phyloP scores from a whole-genome alignment of 2,113 vertebrate species.

The Pontoporia blainvillei region DNA sequence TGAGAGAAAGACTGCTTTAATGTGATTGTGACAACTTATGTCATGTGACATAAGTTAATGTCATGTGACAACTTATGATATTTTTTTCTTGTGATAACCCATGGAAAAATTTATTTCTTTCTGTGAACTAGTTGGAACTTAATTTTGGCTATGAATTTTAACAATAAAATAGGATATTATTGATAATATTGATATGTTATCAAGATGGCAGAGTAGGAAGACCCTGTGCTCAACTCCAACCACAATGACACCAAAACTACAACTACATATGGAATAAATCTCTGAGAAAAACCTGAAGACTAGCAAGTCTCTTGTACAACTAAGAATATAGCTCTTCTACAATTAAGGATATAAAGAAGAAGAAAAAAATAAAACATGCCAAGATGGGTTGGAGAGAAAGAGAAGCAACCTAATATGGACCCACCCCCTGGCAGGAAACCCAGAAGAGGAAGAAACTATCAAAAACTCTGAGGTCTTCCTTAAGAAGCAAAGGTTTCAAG shows the following conservation, averaged over 20 bases:
- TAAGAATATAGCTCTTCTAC: background rate
- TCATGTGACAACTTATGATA: background rate
- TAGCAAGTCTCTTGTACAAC: background rate
- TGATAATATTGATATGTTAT: no score
- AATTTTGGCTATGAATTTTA: background rate
- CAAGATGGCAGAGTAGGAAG: background rate
- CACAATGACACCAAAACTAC: background rate
- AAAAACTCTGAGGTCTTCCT: background rate
- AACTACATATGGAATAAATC: background rate
- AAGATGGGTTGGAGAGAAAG: background rate
- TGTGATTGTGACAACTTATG: no score
- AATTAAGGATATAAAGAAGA: background rate
- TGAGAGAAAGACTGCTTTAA: background rate
- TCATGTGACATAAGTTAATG: no score
- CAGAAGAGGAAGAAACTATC: background rate
- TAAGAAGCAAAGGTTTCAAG: background rate
- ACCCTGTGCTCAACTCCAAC: background rate
- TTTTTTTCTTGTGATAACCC: background rate
- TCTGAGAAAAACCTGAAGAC: background rate
- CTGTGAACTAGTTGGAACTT: background rate
- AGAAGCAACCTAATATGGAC: background rate
- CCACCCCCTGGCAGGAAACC: background rate
- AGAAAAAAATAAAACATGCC: accelerated
- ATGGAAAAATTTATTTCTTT: background rate
- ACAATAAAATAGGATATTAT: background rate